phyloP scores from a whole-genome alignment of 2,888 invertebrate genomes.

The Scelioninae gen. 2 region DNA sequence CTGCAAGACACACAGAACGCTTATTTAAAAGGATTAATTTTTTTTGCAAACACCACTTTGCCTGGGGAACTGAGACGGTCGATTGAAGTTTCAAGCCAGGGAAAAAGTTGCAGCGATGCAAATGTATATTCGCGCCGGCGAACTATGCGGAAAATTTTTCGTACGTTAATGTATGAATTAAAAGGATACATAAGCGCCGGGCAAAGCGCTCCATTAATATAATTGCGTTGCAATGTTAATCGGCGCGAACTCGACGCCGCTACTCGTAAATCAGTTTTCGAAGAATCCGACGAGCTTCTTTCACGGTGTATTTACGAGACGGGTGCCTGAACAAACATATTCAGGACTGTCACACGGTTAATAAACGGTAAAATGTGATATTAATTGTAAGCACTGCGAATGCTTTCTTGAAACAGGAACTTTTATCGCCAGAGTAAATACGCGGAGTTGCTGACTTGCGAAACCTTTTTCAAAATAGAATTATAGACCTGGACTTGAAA shows the following conservation, averaged over 20 bases:
- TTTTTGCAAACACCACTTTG: constrained; percentile 8
- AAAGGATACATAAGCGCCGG: constrained; percentile 28
- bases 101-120: constrained; percentile 9
- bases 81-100: constrained; percentile 40
- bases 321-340: constrained; percentile 12
- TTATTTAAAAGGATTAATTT: constrained; percentile 32
- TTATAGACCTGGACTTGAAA: too few species aligned
- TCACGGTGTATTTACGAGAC: constrained; percentile 6
- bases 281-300: constrained; percentile 32
- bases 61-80: constrained; percentile 24
- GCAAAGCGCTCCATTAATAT: constrained; percentile 40
- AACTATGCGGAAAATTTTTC: constrained; percentile 5
- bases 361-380: constrained; percentile 8
- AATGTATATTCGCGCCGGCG: constrained; percentile 4
- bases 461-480: too few species aligned
- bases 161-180: constrained; percentile 19
- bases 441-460: too few species aligned
- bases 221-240: constrained; percentile 26
- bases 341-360: constrained; percentile 12
- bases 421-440: too few species aligned
- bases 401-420: too few species aligned
- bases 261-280: constrained; percentile 36
- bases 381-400: constrained; percentile 7
- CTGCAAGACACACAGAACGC: constrained; percentile 1
- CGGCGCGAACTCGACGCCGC: constrained; percentile 7